Base-by-base conservation (phyloP, 1,140 invertebrate species). In the Eubasilissa regina region DNA sequence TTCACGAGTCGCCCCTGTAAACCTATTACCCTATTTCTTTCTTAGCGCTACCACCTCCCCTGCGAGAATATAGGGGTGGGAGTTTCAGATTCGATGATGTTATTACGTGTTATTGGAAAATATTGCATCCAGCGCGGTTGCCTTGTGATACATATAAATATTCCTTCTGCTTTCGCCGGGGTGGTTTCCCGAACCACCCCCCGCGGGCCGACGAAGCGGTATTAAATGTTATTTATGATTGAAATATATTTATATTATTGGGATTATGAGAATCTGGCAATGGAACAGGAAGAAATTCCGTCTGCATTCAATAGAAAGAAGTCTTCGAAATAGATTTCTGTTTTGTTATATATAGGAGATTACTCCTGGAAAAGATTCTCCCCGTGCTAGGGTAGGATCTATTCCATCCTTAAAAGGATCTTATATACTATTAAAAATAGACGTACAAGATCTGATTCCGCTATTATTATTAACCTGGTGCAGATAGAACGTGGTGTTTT, bases 51-150 rank as follows among this genome's bases (percentile, higher is more conserved):
- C 60, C 44, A 68, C 44, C 77, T 17, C 44, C 21, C 21, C 17
- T 35, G 25, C 25, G 25, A 35, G 25, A 35, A 6, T 6, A 35
- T 6, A 45, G 44, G 19, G n/a, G 8, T 70, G 19, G 66, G 48
- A 10, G 48, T 17, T 47, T 51, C 21, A 35, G 68, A 76, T 81
- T 81, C 80, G 80, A 81, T 81, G 76, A 81, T 81, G 73, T 81
- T 81, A 81, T 81, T 81, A 81, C 77, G 80, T 79, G 64, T 81
- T 81, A 81, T 81, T 81, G 80, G 80, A 79, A 81, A 81, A 81
- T 81, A 81, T 81, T 78, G 77, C 80, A 76, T 79, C 64, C 75
- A 64, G 53, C 60, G 47, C 72, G 47, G 56, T 80, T 60, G 68
- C 45, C 43, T 25, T 47, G 43, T 70, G 66, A 48, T 21, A 48